Conservation (phyloP, 2,888 invertebrate genomes). For the Nowickia ferox region DNA sequence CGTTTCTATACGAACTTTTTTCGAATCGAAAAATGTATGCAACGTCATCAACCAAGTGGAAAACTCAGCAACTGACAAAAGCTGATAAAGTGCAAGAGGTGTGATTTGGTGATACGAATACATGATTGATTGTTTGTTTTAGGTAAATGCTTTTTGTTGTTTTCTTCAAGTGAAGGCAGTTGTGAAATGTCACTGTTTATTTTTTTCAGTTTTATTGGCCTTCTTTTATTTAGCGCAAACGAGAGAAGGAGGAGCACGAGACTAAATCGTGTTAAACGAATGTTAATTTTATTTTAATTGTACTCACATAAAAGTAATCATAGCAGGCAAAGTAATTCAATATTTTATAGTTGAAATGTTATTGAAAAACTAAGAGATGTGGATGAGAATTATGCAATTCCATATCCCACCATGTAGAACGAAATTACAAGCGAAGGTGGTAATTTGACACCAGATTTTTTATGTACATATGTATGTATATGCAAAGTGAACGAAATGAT, state of each 20-base stretch:
- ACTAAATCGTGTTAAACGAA: slow-evolving; percentile 59
- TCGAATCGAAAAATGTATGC: not conserved
- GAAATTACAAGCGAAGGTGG: no score
- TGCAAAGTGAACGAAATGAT: no score
- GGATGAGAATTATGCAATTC: no score
- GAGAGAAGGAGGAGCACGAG: slow-evolving; percentile 52
- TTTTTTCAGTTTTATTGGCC: slow-evolving; percentile 36
- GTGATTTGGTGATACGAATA: slow-evolving; percentile 28
- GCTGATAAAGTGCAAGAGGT: slow-evolving; percentile 24
- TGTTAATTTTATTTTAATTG: slow-evolving; percentile 22
- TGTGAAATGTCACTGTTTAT: slow-evolving; percentile 15
- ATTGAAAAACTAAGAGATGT: no score
- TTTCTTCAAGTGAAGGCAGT: not conserved
- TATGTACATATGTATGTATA: no score
- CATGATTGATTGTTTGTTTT: slow-evolving; percentile 1
- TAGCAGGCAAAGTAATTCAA: not conserved
- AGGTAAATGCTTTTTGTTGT: not conserved
- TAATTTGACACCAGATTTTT: no score
- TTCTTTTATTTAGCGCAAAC: slow-evolving; percentile 1
- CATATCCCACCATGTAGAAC: no score
- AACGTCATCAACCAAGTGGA: not conserved
- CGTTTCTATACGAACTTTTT: not conserved
- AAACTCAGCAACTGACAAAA: not conserved
- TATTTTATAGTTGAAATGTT: no score
- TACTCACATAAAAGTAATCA: not conserved